Evolutionary conservation across 2,113 vertebrate genomes (phyloP).

Genomic region (Felis chaus): DNA sequence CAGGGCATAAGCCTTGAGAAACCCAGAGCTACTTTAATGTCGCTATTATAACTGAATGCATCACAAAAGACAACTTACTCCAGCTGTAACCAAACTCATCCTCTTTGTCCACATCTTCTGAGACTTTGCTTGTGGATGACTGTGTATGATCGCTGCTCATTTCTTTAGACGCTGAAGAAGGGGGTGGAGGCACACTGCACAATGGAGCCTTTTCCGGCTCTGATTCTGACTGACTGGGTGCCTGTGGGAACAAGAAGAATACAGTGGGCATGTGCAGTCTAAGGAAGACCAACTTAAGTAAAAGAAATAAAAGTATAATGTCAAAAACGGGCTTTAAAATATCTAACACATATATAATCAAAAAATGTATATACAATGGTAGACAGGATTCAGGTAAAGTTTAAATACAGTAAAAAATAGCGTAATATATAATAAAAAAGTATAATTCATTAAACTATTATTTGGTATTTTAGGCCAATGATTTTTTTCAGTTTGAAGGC

Average conservation of each 20-base stretch:
- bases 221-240: constrained; percentile 82
- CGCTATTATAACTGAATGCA: background rate
- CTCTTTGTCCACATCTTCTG: constrained; percentile 84
- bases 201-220: constrained; percentile 87
- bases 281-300: background rate
- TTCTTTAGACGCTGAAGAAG: constrained; percentile 84
- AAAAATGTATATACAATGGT: constrained; percentile 48
- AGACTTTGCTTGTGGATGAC: constrained; percentile 77
- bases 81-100: constrained; percentile 97
- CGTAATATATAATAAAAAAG: constrained; percentile 45
- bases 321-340: constrained; percentile 62
- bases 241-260: constrained; percentile 84
- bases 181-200: constrained; percentile 71
- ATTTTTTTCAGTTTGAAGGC: constrained; percentile 32
- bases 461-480: constrained; percentile 41
- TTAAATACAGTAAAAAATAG: constrained; percentile 60
- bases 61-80: constrained; percentile 89
- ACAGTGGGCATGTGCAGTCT: background rate
- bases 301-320: constrained; percentile 28
- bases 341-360: constrained; percentile 45
- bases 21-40: background rate
- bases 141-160: constrained; percentile 80
- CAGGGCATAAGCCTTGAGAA: background rate
- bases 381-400: constrained; percentile 64
- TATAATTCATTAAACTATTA: constrained; percentile 76